Evolutionary conservation across 1,140 invertebrate genomes (phyloP).

Genomic region (Cyclina sinensis): DNA sequence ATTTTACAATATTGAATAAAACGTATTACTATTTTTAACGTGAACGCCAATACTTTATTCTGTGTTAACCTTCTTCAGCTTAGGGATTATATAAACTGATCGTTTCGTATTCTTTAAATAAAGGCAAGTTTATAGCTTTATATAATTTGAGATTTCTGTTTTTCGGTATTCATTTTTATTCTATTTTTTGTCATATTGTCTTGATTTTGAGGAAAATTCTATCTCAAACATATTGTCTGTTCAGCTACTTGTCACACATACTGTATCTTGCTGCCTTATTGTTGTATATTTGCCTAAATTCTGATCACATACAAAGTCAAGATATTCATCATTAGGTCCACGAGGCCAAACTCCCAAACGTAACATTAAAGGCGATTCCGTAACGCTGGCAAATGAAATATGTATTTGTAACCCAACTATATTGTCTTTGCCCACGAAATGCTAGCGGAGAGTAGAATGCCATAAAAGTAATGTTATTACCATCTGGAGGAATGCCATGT

Average conservation of each 20-base stretch:
- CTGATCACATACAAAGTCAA: neutral
- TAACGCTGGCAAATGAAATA: constrained; percentile 12
- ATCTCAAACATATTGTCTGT: too few species aligned
- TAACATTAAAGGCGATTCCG: neutral
- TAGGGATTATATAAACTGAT: too few species aligned
- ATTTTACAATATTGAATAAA: too few species aligned
- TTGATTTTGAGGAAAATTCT: too few species aligned
- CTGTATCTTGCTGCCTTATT: constrained; percentile 4
- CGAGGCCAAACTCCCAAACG: neutral
- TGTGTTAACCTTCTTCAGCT: too few species aligned
- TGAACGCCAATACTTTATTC: too few species aligned
- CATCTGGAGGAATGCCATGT: neutral
- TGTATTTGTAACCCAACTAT: neutral
- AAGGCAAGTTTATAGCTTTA: too few species aligned
- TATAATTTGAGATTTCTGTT: too few species aligned
- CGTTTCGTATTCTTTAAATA: too few species aligned
- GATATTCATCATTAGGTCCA: constrained; percentile 16
- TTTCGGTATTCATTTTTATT: too few species aligned
- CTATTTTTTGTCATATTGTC: too few species aligned
- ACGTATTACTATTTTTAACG: too few species aligned
- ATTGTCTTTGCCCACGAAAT: neutral
- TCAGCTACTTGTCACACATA: neutral
- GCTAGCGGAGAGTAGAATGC: neutral
- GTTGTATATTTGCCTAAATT: neutral
- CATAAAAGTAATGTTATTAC: neutral